Evolutionary conservation across 2,888 invertebrate species (phyloP).

Genomic region (Onthophagus sagittarius): DNA sequence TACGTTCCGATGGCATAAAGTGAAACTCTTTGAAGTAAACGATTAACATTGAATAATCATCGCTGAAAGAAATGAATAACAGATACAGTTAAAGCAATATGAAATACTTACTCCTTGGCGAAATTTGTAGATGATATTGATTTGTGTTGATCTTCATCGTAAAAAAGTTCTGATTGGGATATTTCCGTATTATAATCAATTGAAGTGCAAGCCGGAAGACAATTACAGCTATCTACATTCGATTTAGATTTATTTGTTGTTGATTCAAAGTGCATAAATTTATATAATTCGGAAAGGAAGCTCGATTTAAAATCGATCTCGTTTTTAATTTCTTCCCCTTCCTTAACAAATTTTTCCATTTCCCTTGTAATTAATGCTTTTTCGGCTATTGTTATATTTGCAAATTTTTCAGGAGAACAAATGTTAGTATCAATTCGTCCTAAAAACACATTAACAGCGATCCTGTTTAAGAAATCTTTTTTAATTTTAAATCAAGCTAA

Average conservation of each 20-base stretch:
- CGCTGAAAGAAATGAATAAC: not conserved
- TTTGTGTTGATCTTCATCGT: too few relatives aligned
- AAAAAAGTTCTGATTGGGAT: slow-evolving; percentile 43
- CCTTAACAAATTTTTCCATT: slow-evolving; percentile 13
- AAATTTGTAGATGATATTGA: too few relatives aligned
- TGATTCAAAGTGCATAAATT: slow-evolving; percentile 33
- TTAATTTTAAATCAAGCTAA: too few relatives aligned
- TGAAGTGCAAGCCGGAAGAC: slow-evolving; percentile 45
- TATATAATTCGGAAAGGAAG: too few relatives aligned
- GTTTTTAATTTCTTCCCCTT: slow-evolving; percentile 6
- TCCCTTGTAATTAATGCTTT: slow-evolving; percentile 46
- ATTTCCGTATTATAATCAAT: slow-evolving; percentile 45
- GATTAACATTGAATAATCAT: too few relatives aligned
- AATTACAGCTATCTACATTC: slow-evolving; percentile 35
- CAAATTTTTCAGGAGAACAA: slow-evolving; percentile 56
- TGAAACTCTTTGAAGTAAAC: too few relatives aligned
- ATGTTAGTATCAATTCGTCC: slow-evolving; percentile 37
- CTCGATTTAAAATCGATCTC: too few relatives aligned
- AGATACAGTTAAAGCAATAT: not conserved
- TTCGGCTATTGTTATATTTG: slow-evolving; percentile 54
- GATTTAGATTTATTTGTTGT: slow-evolving; percentile 24
- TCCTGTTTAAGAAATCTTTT: not conserved
- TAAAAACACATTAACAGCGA: too few relatives aligned
- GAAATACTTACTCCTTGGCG: too few relatives aligned
- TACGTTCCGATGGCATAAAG: too few relatives aligned